Percentiles rank a stretch among this genome's conserved stretches.
These are phyloP conservation scores for Oxytorus armatus DNA, from an alignment of 2,888 invertebrate species.

Conservation along the genomic window DNA sequence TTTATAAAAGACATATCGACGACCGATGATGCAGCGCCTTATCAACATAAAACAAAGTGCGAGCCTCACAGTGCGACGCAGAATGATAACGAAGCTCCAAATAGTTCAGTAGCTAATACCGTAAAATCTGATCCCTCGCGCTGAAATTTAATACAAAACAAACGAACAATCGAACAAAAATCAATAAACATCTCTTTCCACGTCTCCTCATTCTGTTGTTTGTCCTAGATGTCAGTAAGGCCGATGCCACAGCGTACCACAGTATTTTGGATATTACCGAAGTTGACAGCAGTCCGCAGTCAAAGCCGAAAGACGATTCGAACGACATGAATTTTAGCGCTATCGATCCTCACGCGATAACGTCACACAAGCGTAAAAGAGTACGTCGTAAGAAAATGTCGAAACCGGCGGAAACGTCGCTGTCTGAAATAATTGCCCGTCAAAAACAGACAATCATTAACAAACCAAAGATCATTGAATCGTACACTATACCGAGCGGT, in stretches of 20 bases:
- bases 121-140: not conserved
- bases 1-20: not conserved
- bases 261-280: constrained; percentile 47
- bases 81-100: not conserved
- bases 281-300: constrained; percentile 43
- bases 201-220: not conserved
- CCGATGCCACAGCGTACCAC: constrained; percentile 55
- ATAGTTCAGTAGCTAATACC: constrained; percentile 19
- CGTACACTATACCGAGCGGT: constrained; percentile 16
- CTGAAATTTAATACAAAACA: not conserved
- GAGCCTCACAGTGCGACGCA: not conserved
- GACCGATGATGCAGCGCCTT: not conserved
- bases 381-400: constrained; percentile 65
- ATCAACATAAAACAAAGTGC: not conserved
- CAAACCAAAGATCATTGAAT: constrained; percentile 59
- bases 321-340: not conserved
- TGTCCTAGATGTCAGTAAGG: constrained; percentile 37
- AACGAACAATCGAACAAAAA: not conserved
- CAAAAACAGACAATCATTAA: not conserved
- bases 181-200: not conserved
- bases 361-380: constrained; percentile 62
- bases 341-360: not conserved
- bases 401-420: constrained; percentile 56
- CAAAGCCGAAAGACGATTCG: constrained; percentile 29
- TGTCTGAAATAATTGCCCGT: constrained; percentile 15